Evolutionary conservation across 2,888 invertebrate species (phyloP).

Genomic region (Fragum whitleyi): DNA sequence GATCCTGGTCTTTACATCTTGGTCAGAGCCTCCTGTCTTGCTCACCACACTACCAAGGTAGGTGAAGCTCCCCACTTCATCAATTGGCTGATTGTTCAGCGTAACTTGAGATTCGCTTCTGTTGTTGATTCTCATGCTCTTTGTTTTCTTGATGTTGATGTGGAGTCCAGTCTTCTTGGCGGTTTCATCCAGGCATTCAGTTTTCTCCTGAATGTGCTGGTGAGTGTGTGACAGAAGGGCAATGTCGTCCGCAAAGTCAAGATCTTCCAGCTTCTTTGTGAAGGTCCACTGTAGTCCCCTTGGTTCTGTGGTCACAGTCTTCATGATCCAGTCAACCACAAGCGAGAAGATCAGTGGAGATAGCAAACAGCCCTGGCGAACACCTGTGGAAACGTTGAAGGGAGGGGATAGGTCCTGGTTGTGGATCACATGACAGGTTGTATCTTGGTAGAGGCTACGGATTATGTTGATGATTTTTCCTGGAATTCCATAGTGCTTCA

Average conservation of each 20-base stretch:
- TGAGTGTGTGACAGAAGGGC: background rate
- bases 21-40: background rate
- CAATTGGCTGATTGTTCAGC: background rate
- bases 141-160: background rate
- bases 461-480: too few relatives aligned
- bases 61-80: background rate
- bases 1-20: background rate
- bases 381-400: background rate
- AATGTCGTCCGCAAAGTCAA: constrained; percentile 12
- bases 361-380: background rate
- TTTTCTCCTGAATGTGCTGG: background rate
- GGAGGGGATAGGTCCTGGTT: background rate
- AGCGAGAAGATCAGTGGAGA: background rate
- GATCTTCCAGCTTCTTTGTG: background rate
- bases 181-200: background rate
- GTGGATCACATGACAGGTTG: too few relatives aligned
- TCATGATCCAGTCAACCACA: background rate
- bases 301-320: background rate
- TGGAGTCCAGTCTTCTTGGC: background rate
- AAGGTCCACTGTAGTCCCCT: background rate
- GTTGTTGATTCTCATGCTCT: background rate
- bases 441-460: too few relatives aligned
- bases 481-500: too few relatives aligned
- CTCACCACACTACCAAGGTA: background rate
- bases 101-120: background rate